Percentiles rank a stretch among this genome's conserved stretches.
Conservation (phyloP, 2,888 invertebrate genomes). For the Agrilus cyanescens region DNA sequence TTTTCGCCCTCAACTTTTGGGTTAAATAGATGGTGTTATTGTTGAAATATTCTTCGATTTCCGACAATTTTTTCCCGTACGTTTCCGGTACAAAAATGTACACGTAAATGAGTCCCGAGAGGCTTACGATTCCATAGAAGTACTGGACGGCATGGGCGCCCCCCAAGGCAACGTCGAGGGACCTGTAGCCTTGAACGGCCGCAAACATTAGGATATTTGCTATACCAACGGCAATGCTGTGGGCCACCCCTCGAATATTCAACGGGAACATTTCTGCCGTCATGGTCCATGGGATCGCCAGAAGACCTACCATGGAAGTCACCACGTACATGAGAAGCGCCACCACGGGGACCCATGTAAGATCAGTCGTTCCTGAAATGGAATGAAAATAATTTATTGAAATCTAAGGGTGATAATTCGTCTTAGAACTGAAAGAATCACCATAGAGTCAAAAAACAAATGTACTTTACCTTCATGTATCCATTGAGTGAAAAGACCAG, state of each 20-base stretch:
- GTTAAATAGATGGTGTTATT: slow-evolving; percentile 26
- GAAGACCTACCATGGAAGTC: slow-evolving; percentile 46
- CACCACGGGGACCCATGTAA: slow-evolving; percentile 39
- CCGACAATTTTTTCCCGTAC: slow-evolving; percentile 36
- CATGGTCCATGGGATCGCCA: slow-evolving; percentile 55
- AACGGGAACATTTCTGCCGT: slow-evolving; percentile 50
- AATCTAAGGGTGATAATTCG: too few species aligned
- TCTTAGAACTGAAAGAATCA: background rate
- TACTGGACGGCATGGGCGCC: slow-evolving; percentile 43
- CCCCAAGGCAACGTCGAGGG: slow-evolving; percentile 27
- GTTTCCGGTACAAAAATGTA: slow-evolving; percentile 38
- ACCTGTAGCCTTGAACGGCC: slow-evolving; percentile 41
- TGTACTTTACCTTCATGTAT: slow-evolving; percentile 33
- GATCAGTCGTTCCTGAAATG: slow-evolving; percentile 24
- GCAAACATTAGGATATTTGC: slow-evolving; percentile 47
- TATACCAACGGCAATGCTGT: slow-evolving; percentile 44
- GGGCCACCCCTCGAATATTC: slow-evolving; percentile 47
- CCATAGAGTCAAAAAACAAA: background rate
- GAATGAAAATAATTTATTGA: background rate
- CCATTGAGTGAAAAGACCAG: slow-evolving; percentile 41
- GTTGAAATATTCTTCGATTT: slow-evolving; percentile 39
- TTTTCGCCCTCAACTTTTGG: slow-evolving; percentile 3
- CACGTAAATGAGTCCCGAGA: slow-evolving; percentile 32
- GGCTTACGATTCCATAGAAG: slow-evolving; percentile 41
- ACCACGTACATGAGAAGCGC: slow-evolving; percentile 44